phyloP scores from a whole-genome alignment of 2,888 invertebrate genomes.

The Leptinotarsa tumamoca region DNA sequence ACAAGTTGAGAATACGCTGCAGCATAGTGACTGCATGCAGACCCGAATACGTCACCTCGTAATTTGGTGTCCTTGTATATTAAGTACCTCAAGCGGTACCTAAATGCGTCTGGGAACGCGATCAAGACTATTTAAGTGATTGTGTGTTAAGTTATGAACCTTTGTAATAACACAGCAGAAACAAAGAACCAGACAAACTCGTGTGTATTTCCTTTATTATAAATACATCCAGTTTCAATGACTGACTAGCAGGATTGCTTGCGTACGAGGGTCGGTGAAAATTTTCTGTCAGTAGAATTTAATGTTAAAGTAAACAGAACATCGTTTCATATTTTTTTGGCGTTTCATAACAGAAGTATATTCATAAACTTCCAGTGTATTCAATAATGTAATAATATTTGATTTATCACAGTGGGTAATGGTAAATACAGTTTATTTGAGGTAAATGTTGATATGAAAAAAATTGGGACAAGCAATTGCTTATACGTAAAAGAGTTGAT shows the following conservation, averaged over 20 bases:
- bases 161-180: slow-evolving; percentile 26
- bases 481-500: no score
- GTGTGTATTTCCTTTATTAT: slow-evolving; percentile 55
- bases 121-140: slow-evolving; percentile 22
- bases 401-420: no score
- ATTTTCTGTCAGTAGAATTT: not conserved
- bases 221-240: slow-evolving; percentile 33
- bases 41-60: not conserved
- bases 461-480: no score
- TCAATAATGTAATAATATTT: no score
- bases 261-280: slow-evolving; percentile 1
- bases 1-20: no score
- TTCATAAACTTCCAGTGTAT: no score
- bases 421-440: no score
- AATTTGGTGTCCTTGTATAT: slow-evolving; percentile 22
- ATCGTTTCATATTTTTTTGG: no score
- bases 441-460: no score
- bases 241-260: slow-evolving; percentile 1
- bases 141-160: slow-evolving; percentile 29
- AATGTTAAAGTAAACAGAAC: not conserved
- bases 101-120: slow-evolving; percentile 27
- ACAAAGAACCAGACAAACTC: slow-evolving; percentile 30
- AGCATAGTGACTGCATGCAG: not conserved
- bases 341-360: no score
- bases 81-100: slow-evolving; percentile 17